These are phyloP conservation scores for Sinella curviseta DNA, from an alignment of 1,140 invertebrate species.

Conservation along the genomic window DNA sequence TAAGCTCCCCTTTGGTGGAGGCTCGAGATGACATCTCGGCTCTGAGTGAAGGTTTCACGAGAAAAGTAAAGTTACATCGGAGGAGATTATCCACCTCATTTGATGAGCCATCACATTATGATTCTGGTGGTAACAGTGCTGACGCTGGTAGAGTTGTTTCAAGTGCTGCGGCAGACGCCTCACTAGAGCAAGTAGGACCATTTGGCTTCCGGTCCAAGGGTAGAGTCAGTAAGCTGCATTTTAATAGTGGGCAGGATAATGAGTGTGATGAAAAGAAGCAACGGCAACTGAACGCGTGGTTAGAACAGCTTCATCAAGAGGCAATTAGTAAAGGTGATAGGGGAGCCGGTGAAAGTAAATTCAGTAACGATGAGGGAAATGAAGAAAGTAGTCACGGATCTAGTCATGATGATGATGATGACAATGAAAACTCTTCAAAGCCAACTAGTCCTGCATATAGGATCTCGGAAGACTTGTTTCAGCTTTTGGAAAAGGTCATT, in stretches of 20 bases:
- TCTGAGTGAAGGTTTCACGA: constrained; percentile 34
- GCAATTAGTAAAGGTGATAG: neutral
- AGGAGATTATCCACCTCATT: constrained; percentile 34
- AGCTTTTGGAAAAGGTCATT: constrained; percentile 38
- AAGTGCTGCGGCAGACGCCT: neutral
- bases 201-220: neutral
- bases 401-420: constrained; percentile 15
- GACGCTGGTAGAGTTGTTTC: neutral
- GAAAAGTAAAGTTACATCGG: constrained; percentile 24
- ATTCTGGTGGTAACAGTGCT: neutral
- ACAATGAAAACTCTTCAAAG: neutral
- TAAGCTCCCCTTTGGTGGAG: neutral
- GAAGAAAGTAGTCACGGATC: neutral
- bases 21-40: constrained; percentile 41
- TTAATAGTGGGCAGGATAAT: neutral
- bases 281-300: neutral
- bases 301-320: neutral
- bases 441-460: neutral
- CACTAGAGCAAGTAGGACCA: neutral
- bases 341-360: constrained; percentile 7
- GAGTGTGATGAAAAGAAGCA: neutral
- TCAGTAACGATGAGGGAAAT: neutral
- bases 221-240: neutral
- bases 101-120: constrained; percentile 25
- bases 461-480: neutral